phyloP scores from a whole-genome alignment of 2,797 vertebrate genomes.

The Fistularia commersonii region DNA sequence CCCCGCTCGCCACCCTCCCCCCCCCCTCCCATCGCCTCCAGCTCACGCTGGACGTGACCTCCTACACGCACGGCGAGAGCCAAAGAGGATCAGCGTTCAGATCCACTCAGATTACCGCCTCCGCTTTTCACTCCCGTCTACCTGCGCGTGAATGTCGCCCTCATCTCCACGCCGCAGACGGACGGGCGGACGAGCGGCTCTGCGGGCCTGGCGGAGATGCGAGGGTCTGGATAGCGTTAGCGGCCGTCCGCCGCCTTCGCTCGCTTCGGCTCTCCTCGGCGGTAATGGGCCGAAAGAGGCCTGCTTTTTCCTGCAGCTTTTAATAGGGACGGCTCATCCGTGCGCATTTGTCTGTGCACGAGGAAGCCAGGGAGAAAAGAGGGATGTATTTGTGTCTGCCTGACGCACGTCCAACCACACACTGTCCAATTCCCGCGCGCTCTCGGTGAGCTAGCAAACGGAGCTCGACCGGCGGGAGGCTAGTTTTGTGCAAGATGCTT shows the following conservation, averaged over 20 bases:
- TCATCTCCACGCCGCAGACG: slow-evolving; percentile 2
- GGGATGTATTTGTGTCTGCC: slow-evolving; percentile 20
- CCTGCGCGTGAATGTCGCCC: slow-evolving; percentile 5
- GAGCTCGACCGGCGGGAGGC: too few species aligned
- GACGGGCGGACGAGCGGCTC: slow-evolving; percentile 17
- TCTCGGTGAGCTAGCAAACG: too few species aligned
- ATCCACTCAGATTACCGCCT: slow-evolving; percentile 64
- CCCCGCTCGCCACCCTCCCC: slow-evolving; percentile 35
- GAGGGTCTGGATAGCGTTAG: slow-evolving; percentile 60
- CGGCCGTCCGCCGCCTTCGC: slow-evolving; percentile 61
- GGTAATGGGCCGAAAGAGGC: slow-evolving; percentile 48
- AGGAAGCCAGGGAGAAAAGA: slow-evolving; percentile 6
- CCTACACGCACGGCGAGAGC: slow-evolving; percentile 40
- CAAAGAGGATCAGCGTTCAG: slow-evolving; percentile 67
- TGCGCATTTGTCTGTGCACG: slow-evolving; percentile 11
- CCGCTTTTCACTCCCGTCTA: slow-evolving; percentile 30
- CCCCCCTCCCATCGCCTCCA: slow-evolving; percentile 44
- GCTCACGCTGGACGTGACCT: slow-evolving; percentile 50
- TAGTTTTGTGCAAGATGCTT: too few species aligned
- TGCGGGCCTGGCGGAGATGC: slow-evolving; percentile 43
- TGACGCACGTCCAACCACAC: too few species aligned
- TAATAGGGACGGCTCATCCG: slow-evolving; percentile 51
- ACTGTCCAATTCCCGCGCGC: too few species aligned
- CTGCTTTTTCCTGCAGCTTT: slow-evolving; percentile 47
- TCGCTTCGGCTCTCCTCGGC: slow-evolving; percentile 51